Evolutionary conservation across 2,888 invertebrate genomes (phyloP).

Genomic region (Hecatera dysodea): DNA sequence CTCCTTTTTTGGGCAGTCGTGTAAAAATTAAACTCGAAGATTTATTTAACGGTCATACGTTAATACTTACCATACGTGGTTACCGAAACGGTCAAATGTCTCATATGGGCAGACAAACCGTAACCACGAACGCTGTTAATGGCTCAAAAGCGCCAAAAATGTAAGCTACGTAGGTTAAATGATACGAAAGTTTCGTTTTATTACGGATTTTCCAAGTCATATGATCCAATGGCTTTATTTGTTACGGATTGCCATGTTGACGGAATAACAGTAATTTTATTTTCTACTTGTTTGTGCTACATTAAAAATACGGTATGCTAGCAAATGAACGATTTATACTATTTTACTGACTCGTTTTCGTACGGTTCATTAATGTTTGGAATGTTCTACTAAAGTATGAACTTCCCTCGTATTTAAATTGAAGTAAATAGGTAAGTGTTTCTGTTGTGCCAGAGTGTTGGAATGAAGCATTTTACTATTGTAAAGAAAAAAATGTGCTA

Average conservation of each 20-base stretch:
- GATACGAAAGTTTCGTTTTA: constrained; percentile 54
- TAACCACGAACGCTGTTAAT: constrained; percentile 49
- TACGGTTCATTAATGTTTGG: not conserved
- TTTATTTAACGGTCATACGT: constrained; percentile 27
- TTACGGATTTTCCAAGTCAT: constrained; percentile 53
- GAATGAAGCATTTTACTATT: not conserved
- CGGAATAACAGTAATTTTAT: constrained; percentile 24
- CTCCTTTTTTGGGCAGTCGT: too few relatives aligned
- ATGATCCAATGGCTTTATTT: constrained; percentile 34
- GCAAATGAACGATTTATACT: not conserved
- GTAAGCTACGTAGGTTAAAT: constrained; percentile 49
- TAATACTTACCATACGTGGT: constrained; percentile 22
- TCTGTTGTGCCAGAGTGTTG: not conserved
- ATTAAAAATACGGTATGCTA: not conserved
- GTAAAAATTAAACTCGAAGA: constrained; percentile 27
- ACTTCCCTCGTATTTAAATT: not conserved
- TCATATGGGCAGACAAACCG: constrained; percentile 37
- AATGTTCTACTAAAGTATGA: not conserved
- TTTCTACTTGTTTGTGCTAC: constrained; percentile 21
- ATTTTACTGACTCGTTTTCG: not conserved
- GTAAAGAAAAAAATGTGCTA: not conserved
- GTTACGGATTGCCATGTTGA: constrained; percentile 28
- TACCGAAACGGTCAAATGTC: constrained; percentile 41
- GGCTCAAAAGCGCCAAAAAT: constrained; percentile 55
- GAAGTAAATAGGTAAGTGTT: not conserved